Percentiles rank a stretch among this genome's conserved stretches.
Evolutionary conservation across 2,113 vertebrate genomes (phyloP).

Genomic region (Rhineura floridana): DNA sequence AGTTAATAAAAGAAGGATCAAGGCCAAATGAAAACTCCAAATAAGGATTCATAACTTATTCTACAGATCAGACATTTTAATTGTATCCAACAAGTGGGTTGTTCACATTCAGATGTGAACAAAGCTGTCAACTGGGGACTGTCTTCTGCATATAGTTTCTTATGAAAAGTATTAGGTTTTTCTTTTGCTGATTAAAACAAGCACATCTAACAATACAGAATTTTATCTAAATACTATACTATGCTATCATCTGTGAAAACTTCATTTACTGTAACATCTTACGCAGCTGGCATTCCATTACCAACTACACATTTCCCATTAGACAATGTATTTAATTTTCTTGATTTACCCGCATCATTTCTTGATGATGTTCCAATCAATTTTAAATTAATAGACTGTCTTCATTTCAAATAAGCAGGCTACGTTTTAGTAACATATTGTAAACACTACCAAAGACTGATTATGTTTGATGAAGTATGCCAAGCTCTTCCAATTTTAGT

Average conservation of each 20-base stretch:
- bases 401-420: slow-evolving; percentile 36
- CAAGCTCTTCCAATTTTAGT: slow-evolving; percentile 15
- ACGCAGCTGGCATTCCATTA: slow-evolving; percentile 18
- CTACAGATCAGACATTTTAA: neutral
- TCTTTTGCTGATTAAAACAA: slow-evolving; percentile 18
- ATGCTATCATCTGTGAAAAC: neutral
- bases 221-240: neutral
- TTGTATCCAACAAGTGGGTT: neutral
- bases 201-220: slow-evolving; percentile 1
- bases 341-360: slow-evolving; percentile 49
- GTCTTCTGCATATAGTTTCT: neutral
- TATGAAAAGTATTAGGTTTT: neutral
- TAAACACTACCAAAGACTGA: slow-evolving; percentile 12
- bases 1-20: slow-evolving; percentile 1
- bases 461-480: slow-evolving; percentile 32
- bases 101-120: neutral
- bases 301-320: slow-evolving; percentile 2
- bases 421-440: slow-evolving; percentile 32
- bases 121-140: neutral
- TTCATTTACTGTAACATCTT: neutral
- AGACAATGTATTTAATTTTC: slow-evolving; percentile 60
- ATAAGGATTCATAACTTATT: slow-evolving; percentile 1
- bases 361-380: slow-evolving; percentile 48
- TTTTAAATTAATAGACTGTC: slow-evolving; percentile 56
- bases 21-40: neutral